Percentiles rank a stretch among this genome's conserved stretches.
Evolutionary conservation across 2,797 vertebrate species (phyloP).

Genomic region (Syndactyla subalaris): DNA sequence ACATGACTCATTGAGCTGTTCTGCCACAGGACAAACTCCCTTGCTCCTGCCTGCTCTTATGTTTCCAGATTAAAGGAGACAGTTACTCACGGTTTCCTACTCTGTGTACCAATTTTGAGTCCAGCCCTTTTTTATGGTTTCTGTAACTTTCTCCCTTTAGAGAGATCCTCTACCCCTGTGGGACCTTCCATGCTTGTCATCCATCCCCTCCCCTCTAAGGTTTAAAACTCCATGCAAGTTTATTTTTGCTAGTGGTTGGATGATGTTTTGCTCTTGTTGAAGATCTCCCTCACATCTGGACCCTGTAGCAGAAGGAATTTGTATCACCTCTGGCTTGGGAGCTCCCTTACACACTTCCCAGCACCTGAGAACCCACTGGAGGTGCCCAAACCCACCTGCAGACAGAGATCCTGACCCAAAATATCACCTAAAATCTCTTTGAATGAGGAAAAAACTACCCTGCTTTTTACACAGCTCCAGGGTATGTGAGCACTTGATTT

Average conservation of each 20-base stretch:
- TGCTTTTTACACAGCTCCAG: not conserved
- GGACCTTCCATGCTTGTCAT: not conserved
- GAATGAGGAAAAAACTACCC: not conserved
- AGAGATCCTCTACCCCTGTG: not conserved
- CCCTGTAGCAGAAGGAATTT: not conserved
- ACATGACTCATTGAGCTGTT: slow-evolving; percentile 12
- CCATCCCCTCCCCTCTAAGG: not conserved
- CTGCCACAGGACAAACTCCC: not conserved
- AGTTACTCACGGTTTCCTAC: not conserved
- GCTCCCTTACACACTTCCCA: not conserved
- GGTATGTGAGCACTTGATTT: not conserved
- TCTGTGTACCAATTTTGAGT: not conserved
- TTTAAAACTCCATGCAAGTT: not conserved
- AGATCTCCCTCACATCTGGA: not conserved
- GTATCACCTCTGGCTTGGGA: not conserved
- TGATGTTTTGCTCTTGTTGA: not conserved
- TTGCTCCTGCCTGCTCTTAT: not conserved
- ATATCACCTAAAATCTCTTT: not conserved
- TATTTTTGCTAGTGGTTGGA: not conserved
- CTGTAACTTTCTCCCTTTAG: not conserved
- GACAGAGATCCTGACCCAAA: not conserved
- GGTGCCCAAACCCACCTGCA: not conserved
- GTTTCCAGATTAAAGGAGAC: not conserved
- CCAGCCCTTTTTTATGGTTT: fast-evolving
- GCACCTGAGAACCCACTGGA: fast-evolving